These are phyloP conservation scores for Holcopasites calliopsidis DNA, from an alignment of 1,140 invertebrate genomes.

Conservation along the genomic window DNA sequence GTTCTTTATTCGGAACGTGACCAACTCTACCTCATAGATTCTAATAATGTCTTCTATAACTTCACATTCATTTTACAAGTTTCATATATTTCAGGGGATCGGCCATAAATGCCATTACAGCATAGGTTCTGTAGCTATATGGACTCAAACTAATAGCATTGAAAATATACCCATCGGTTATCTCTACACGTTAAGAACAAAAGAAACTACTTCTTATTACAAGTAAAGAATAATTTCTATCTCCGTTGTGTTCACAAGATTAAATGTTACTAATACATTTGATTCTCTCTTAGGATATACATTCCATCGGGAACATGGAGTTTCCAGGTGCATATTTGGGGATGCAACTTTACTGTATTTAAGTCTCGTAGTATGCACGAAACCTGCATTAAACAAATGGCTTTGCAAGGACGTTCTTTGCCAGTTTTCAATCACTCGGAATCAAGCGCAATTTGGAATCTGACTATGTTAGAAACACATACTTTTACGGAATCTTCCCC, in stretches of 20 bases:
- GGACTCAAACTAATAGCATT: conserved; percentile 76
- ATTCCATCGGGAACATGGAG: conserved; percentile 79
- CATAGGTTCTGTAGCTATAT: conserved; percentile 80
- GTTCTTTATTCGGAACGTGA: no score
- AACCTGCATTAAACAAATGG: conserved; percentile 76
- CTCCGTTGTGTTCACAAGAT: not conserved
- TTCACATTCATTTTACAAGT: not conserved
- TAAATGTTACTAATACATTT: not conserved
- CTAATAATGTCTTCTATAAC: no score
- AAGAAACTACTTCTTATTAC: conserved; percentile 75
- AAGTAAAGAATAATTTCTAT: conserved; percentile 70
- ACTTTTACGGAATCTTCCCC: conserved; percentile 78
- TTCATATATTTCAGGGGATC: conserved; percentile 64
- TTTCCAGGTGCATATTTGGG: conserved; percentile 77
- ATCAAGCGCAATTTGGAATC: conserved; percentile 65
- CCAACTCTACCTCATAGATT: no score
- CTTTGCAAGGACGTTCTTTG: conserved; percentile 74
- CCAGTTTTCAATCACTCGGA: conserved; percentile 74
- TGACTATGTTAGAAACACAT: conserved; percentile 71
- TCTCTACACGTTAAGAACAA: conserved; percentile 70
- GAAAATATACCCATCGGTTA: conserved; percentile 75
- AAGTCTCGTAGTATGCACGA: conserved; percentile 50
- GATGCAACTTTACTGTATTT: conserved; percentile 76
- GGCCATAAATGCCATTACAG: conserved; percentile 81
- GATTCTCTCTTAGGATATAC: conserved; percentile 76